Conservation (phyloP, 1,140 invertebrate species). For the Venustaconcha ellipsiformis region DNA sequence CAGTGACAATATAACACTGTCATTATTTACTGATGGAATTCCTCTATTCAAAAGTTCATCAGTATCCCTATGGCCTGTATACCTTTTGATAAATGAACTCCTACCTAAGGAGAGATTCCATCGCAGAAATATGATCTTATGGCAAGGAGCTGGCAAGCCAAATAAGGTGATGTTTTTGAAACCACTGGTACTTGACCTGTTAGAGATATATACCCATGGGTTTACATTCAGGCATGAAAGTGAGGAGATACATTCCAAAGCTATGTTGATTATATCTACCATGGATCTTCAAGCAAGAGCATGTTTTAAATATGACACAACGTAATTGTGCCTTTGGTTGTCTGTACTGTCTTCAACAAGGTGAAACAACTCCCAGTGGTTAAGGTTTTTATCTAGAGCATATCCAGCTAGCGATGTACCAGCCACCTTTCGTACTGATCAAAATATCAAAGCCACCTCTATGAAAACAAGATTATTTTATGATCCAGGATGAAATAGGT, state of each 20-base stretch:
- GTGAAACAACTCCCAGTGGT: background rate
- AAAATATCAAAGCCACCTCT: background rate
- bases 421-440: background rate
- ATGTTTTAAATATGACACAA: conserved; percentile 13
- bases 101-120: conserved; percentile 15
- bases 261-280: conserved; percentile 7
- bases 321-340: conserved; percentile 7
- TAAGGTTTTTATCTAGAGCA: conserved; percentile 6
- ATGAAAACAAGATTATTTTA: too few species aligned
- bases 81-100: conserved; percentile 23
- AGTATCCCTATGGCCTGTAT: conserved; percentile 19
- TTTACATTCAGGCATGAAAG: conserved; percentile 1
- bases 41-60: conserved; percentile 16
- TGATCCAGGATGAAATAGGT: too few species aligned
- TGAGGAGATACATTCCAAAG: background rate
- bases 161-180: conserved; percentile 12
- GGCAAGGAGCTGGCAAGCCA: conserved; percentile 24
- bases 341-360: conserved; percentile 7
- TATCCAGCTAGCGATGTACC: conserved; percentile 1
- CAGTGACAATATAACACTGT: too few species aligned
- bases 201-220: background rate
- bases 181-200: conserved; percentile 19
- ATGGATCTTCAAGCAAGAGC: background rate
- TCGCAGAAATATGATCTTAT: conserved; percentile 21
- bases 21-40: background rate